These are phyloP conservation scores for Pedicia rivosa DNA, from an alignment of 2,888 invertebrate species.

Conservation along the genomic window DNA sequence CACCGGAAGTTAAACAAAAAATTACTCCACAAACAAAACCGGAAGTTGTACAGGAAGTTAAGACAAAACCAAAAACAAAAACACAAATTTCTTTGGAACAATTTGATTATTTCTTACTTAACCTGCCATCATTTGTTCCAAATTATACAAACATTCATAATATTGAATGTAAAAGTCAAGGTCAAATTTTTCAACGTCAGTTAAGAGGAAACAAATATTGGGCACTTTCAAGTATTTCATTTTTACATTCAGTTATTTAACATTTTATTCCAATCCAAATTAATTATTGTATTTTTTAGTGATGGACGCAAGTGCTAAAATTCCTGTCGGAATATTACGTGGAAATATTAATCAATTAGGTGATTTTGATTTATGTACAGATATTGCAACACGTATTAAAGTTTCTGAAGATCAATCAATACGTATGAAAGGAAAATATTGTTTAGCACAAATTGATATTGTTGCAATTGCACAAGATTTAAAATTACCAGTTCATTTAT, in stretches of 20 bases:
- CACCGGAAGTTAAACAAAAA: constrained; percentile 9
- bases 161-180: constrained; percentile 48
- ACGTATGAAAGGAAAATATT: constrained; percentile 51
- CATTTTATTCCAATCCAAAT: background rate
- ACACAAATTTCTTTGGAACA: constrained; percentile 20
- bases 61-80: constrained; percentile 9
- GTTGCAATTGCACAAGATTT: constrained; percentile 39
- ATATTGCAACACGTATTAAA: constrained; percentile 37
- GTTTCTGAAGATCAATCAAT: constrained; percentile 40
- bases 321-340: constrained; percentile 48
- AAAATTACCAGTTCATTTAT: constrained; percentile 44
- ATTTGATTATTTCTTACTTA: constrained; percentile 44
- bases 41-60: constrained; percentile 13
- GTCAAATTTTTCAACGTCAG: constrained; percentile 49
- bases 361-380: constrained; percentile 52
- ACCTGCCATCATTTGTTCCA: constrained; percentile 49
- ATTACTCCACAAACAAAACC: constrained; percentile 16
- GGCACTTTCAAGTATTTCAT: constrained; percentile 48
- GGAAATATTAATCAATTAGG: constrained; percentile 56
- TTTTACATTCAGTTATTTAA: background rate
- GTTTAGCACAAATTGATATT: constrained; percentile 46
- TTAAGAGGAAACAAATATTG: constrained; percentile 50
- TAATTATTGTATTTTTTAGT: constrained; percentile 32
- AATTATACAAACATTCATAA: constrained; percentile 47
- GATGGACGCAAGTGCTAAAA: constrained; percentile 55